These are phyloP conservation scores for Andrena marginata DNA, from an alignment of 2,888 invertebrate genomes.

Conservation along the genomic window DNA sequence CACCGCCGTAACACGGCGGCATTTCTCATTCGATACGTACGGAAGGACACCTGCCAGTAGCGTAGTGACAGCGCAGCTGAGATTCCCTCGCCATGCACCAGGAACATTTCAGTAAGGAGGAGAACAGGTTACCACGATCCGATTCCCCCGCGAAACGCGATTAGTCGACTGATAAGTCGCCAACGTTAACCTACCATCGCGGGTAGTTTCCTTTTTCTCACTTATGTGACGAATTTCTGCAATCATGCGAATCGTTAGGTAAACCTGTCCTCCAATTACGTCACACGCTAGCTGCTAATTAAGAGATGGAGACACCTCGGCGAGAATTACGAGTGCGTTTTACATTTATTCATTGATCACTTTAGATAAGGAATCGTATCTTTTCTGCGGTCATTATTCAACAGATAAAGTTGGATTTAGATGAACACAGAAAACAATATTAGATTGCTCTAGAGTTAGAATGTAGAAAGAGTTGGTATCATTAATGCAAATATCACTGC, in stretches of 20 bases:
- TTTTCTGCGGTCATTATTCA: too few species aligned
- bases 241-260: not conserved
- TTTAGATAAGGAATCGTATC: too few species aligned
- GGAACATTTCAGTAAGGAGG: constrained; percentile 9
- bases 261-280: not conserved
- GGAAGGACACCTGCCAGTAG: constrained; percentile 78
- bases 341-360: not conserved
- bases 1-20: constrained; percentile 74
- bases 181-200: not conserved
- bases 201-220: too few species aligned
- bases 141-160: not conserved
- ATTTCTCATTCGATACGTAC: constrained; percentile 73
- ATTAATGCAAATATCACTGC: too few species aligned
- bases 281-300: not conserved
- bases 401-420: too few species aligned
- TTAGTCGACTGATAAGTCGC: constrained; percentile 1
- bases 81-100: constrained; percentile 7
- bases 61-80: constrained; percentile 57
- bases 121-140: constrained; percentile 4
- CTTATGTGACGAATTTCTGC: not conserved
- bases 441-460: too few species aligned
- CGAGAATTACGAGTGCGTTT: not conserved
- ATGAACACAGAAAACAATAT: too few species aligned
- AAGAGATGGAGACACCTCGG: not conserved
- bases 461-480: too few species aligned